Evolutionary conservation across 2,888 invertebrate genomes (phyloP), one percentile per base, ranked within the genome.

Genomic region (Glaucopsyche alexis): DNA sequence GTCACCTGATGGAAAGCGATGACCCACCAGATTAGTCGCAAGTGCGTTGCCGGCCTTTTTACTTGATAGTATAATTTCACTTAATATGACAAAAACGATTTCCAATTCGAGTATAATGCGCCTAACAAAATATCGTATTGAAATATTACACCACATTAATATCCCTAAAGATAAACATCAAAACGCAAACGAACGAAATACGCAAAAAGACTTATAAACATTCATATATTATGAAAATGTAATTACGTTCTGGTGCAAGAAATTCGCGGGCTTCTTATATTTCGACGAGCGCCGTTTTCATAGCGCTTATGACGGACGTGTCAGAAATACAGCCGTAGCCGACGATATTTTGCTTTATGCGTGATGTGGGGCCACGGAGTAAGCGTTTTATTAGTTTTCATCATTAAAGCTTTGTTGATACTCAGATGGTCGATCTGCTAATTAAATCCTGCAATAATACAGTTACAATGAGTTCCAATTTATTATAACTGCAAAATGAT

Each of bases 271-370:
- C 65, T 65, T 40, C 19, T 55, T 60, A 71, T 71, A 71, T 71
- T 71, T 71, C 60, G 55, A 71, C 45, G 60, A 71, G 7, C 38
- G 55, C 19, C 55, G 40, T 60, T 60, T 60, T 45, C 71, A 71
- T 60, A 67, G 67, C 67, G 71, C 71, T 72, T 74, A 70, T 60
- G 71, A 71, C 71, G 72, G 72, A 70, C 50, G 29, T 49, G 74
- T 74, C 74, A 70, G 72, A 74, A 72, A 74, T 72, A 69, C 52
- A 45, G n/a, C 60, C 64, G 69, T 29, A 69, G 72, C 72, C 72
- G 70, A 70, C 69, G 45, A 72, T 74, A 72, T 74, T 74, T 74
- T 64, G 69, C 72, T 72, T 47, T 65, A 70, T 50, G 70, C 42
- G 70, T 70, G 52, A 64, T 64, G 40, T 69, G 29, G 60, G 74